phyloP scores from a whole-genome alignment of 2,888 invertebrate genomes.

The Tineola bisselliella region DNA sequence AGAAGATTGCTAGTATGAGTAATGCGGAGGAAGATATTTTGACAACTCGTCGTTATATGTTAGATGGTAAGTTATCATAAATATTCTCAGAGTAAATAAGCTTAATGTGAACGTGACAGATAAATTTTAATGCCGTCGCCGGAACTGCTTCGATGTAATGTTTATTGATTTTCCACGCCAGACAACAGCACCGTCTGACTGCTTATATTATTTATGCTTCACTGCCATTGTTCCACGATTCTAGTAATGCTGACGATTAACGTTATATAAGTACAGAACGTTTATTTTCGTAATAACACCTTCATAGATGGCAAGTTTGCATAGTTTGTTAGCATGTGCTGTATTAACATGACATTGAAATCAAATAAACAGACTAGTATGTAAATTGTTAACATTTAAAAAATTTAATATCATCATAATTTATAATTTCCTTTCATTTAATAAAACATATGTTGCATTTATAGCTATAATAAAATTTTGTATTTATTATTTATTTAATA shows the following conservation, averaged over 20 bases:
- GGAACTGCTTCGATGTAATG: neutral
- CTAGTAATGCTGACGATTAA: neutral
- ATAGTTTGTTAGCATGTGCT: neutral
- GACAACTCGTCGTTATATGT: constrained; percentile 54
- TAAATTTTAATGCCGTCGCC: neutral
- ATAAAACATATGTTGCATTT: no score
- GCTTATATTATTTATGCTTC: constrained; percentile 9
- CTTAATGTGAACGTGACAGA: neutral
- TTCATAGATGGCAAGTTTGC: neutral
- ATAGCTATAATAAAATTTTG: no score
- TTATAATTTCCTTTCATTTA: no score
- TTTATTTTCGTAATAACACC: neutral
- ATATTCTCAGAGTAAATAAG: neutral
- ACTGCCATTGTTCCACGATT: constrained; percentile 4
- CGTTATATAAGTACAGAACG: neutral
- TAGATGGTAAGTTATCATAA: constrained; percentile 49
- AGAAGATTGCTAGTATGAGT: constrained; percentile 34
- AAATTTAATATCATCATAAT: no score
- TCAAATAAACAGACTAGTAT: neutral
- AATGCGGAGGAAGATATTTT: constrained; percentile 46
- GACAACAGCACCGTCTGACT: neutral
- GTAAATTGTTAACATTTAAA: neutral
- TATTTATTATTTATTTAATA: no score
- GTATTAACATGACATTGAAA: neutral
- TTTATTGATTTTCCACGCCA: constrained; percentile 13